phyloP scores from a whole-genome alignment of 2,888 invertebrate genomes.

The Cordylochernes scorpioides region DNA sequence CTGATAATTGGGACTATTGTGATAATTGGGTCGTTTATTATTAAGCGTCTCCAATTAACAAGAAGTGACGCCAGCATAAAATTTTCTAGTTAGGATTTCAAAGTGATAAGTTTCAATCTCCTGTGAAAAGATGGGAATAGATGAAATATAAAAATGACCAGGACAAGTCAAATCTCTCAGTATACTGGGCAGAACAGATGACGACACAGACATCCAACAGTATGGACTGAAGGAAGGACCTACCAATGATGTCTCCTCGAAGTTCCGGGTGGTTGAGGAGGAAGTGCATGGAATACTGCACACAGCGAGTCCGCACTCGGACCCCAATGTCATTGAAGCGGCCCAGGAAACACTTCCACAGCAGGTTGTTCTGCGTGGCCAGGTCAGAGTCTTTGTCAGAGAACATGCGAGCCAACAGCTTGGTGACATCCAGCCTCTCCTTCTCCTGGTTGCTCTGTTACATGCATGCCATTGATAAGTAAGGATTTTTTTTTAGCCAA shows the following conservation, averaged over 20 bases:
- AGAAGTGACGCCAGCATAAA: no score
- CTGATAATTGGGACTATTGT: no score
- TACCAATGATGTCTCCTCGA: constrained; percentile 66
- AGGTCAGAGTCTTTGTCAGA: constrained; percentile 71
- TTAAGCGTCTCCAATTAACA: no score
- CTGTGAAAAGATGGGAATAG: no score
- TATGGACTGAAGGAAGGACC: constrained; percentile 19
- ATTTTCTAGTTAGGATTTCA: no score
- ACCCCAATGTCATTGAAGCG: constrained; percentile 86
- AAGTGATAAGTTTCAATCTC: no score
- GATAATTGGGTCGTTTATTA: no score
- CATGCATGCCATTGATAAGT: no score
- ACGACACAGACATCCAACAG: neutral
- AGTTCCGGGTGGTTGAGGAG: constrained; percentile 73
- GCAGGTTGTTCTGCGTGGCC: constrained; percentile 50
- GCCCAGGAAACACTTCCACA: constrained; percentile 75
- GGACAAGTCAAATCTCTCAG: constrained; percentile 1
- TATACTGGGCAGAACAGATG: neutral
- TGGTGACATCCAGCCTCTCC: constrained; percentile 49
- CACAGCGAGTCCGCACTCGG: constrained; percentile 71
- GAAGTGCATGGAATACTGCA: constrained; percentile 89
- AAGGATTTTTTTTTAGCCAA: no score
- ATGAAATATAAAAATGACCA: no score
- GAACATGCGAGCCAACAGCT: constrained; percentile 72
- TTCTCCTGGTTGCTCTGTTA: constrained; percentile 51